Conservation (phyloP, 2,113 vertebrate species). For the Eubucco bourcierii region DNA sequence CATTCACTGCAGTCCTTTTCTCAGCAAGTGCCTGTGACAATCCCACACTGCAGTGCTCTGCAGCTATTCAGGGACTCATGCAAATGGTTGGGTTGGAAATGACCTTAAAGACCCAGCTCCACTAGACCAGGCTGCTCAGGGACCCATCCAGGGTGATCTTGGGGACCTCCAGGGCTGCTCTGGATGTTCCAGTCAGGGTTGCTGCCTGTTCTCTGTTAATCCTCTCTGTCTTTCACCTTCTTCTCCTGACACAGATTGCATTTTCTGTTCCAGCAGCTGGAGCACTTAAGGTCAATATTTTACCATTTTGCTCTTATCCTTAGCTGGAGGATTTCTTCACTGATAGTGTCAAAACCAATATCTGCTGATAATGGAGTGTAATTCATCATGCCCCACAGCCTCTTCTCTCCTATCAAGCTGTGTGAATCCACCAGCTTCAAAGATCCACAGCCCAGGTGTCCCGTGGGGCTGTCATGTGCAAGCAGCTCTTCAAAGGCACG, state of each 20-base stretch:
- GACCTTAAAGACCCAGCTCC: not conserved
- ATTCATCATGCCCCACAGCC: not conserved
- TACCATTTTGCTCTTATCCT: not conserved
- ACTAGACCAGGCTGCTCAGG: not conserved
- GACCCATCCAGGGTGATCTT: not conserved
- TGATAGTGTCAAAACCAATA: not conserved
- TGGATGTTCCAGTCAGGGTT: not conserved
- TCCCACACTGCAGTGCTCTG: no score
- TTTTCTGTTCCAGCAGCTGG: not conserved
- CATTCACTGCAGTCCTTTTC: no score
- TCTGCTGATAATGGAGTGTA: not conserved
- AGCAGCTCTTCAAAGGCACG: not conserved
- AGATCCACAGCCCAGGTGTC: not conserved
- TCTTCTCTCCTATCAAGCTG: not conserved
- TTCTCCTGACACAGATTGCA: not conserved
- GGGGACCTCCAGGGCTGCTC: not conserved
- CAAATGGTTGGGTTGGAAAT: not conserved
- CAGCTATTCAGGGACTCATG: not conserved
- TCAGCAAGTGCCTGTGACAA: no score
- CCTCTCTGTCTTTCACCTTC: not conserved
- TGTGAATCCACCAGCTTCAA: not conserved
- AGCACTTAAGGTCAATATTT: not conserved
- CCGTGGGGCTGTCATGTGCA: not conserved
- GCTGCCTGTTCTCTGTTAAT: not conserved
- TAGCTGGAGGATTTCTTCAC: not conserved